These are phyloP conservation scores for Chelon labrosus DNA, from an alignment of 2,797 vertebrate species.

Conservation along the genomic window DNA sequence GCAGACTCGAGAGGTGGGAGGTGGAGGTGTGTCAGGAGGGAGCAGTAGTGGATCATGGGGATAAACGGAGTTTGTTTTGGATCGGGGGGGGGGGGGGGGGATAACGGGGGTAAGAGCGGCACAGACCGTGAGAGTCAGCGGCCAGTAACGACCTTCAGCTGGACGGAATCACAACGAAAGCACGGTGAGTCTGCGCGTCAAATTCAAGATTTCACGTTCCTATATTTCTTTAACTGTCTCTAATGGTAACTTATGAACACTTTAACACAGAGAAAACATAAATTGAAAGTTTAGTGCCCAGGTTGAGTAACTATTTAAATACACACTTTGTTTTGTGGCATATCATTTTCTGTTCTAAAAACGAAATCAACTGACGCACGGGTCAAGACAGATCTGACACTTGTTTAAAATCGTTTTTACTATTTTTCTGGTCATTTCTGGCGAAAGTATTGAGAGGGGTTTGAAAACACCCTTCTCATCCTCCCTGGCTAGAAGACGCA, in stretches of 20 bases:
- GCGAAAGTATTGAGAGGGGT: not conserved
- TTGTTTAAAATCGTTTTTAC: too few relatives aligned
- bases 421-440: not conserved
- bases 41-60: slow-evolving; percentile 60
- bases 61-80: slow-evolving; percentile 78
- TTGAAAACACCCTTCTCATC: not conserved
- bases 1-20: slow-evolving; percentile 9
- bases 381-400: too few relatives aligned
- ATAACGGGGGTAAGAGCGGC: slow-evolving; percentile 50
- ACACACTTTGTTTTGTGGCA: not conserved
- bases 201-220: not conserved
- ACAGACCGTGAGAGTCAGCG: slow-evolving; percentile 57
- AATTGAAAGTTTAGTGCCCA: not conserved
- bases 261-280: not conserved
- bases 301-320: not conserved
- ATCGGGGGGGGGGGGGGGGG: slow-evolving; percentile 58
- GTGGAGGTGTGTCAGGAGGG: slow-evolving; percentile 9
- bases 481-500: slow-evolving; percentile 1
- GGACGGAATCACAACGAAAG: slow-evolving; percentile 28
- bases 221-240: not conserved
- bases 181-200: slow-evolving; percentile 59
- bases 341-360: not conserved
- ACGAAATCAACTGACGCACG: slow-evolving; percentile 2
- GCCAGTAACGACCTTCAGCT: slow-evolving; percentile 32
- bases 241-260: not conserved